Conservation (phyloP, 1,140 invertebrate genomes). For the Idris sp. region DNA sequence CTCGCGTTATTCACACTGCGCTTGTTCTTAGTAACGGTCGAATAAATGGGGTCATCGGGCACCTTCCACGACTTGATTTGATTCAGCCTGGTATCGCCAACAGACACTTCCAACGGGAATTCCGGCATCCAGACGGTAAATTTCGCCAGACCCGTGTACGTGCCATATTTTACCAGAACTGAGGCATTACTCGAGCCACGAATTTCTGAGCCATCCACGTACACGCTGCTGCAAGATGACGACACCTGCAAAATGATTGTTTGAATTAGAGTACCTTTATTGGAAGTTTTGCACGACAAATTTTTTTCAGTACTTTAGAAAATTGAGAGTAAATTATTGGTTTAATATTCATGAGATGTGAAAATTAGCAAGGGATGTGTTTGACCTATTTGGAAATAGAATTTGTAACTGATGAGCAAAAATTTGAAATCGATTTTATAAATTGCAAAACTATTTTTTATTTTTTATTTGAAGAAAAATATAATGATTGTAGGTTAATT, state of each 20-base stretch:
- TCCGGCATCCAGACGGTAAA: slow-evolving; percentile 99
- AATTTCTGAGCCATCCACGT: slow-evolving; percentile 97
- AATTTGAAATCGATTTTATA: too few species aligned
- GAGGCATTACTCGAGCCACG: slow-evolving; percentile 96
- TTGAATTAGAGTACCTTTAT: too few species aligned
- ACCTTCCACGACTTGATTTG: slow-evolving; percentile 94
- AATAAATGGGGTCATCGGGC: slow-evolving; percentile 82
- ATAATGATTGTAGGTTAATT: too few species aligned
- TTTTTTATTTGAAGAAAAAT: too few species aligned
- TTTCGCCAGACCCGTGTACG: slow-evolving; percentile 90
- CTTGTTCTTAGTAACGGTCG: slow-evolving; percentile 75
- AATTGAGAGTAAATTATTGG: too few species aligned
- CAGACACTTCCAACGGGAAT: slow-evolving; percentile 92
- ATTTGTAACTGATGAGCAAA: too few species aligned
- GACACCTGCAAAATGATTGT: slow-evolving; percentile 86
- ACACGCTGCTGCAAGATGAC: slow-evolving; percentile 96
- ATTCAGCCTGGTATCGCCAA: slow-evolving; percentile 92
- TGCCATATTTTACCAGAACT: slow-evolving; percentile 95
- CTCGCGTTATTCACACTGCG: slow-evolving; percentile 70
- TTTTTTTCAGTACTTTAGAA: too few species aligned
- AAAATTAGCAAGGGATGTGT: too few species aligned
- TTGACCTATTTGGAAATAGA: too few species aligned
- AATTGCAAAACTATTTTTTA: too few species aligned
- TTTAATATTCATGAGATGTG: too few species aligned
- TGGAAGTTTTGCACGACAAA: too few species aligned